Evolutionary conservation across 2,797 vertebrate species (phyloP).

Genomic region (Sebastes baramenuke): DNA sequence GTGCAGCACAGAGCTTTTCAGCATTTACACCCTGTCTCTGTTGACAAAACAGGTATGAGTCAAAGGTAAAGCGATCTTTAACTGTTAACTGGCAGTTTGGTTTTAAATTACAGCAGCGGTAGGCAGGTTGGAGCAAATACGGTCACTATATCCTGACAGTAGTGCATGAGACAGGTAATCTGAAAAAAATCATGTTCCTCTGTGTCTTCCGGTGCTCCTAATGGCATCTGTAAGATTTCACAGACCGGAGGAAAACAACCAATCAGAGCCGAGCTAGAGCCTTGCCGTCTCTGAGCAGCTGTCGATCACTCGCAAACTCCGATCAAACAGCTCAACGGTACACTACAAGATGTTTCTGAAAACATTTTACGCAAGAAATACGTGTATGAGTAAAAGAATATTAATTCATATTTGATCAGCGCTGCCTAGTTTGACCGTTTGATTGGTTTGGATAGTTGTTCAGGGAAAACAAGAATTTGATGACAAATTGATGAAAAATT

Average conservation of each 20-base stretch:
- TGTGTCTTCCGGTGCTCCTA: background rate
- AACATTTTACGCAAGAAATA: rapidly evolving
- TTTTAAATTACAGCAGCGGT: constrained; percentile 13
- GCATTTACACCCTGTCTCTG: constrained; percentile 33
- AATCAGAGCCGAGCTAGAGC: background rate
- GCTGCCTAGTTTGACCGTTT: too few relatives aligned
- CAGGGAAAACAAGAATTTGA: too few relatives aligned
- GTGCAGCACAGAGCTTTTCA: constrained; percentile 25
- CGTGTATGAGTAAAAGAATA: too few relatives aligned
- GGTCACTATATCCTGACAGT: background rate
- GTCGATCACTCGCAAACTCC: background rate
- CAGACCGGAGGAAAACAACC: background rate
- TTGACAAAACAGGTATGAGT: constrained; percentile 32
- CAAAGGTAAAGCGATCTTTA: background rate
- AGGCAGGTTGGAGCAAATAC: background rate
- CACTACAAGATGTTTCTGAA: too few relatives aligned
- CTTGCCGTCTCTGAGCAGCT: background rate
- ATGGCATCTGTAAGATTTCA: too few relatives aligned
- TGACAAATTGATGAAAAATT: too few relatives aligned
- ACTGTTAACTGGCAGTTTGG: constrained; percentile 3
- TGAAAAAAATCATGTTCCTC: background rate
- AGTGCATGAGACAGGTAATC: background rate
- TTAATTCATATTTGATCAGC: too few relatives aligned
- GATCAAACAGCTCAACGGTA: too few relatives aligned
- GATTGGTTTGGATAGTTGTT: too few relatives aligned